A percentile compares a stretch with the other conserved stretches of the same genome.
These are phyloP conservation scores for Chrysogorgia sp. DNA, from an alignment of 92 coral and sea anemone genomes.

Conservation along the genomic window DNA sequence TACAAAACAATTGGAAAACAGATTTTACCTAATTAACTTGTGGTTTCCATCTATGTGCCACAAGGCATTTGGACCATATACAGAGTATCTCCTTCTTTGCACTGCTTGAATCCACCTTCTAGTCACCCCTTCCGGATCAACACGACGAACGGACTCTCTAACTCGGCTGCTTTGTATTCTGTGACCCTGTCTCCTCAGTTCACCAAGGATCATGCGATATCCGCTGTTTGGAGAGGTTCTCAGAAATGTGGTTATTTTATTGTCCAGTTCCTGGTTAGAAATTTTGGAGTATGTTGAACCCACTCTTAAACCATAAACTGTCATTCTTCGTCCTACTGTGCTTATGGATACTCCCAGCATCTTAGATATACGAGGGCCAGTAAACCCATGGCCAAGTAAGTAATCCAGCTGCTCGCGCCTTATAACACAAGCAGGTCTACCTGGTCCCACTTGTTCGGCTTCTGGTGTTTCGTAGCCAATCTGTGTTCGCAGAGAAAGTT, in stretches of 20 bases:
- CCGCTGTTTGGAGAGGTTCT: neutral
- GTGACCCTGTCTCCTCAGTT: neutral
- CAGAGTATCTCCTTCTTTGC: no score
- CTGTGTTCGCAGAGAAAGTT: no score
- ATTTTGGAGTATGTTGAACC: neutral
- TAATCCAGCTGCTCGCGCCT: neutral
- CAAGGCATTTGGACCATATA: no score
- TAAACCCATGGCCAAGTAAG: no score
- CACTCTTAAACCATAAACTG: no score
- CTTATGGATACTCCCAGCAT: neutral
- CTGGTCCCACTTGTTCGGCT: neutral
- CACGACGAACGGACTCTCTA: neutral
- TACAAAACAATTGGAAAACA: no score
- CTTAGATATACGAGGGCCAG: neutral
- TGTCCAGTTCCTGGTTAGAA: neutral
- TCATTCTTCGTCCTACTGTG: no score
- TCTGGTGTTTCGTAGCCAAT: neutral
- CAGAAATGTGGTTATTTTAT: neutral
- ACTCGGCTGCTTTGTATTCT: neutral
- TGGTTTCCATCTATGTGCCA: no score
- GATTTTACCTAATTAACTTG: no score
- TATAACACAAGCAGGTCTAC: no score
- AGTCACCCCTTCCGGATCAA: constrained; percentile 1
- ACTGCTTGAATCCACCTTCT: neutral
- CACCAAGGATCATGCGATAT: neutral